phyloP scores from a whole-genome alignment of 2,797 vertebrate genomes.

The Malacoctenus gilli region DNA sequence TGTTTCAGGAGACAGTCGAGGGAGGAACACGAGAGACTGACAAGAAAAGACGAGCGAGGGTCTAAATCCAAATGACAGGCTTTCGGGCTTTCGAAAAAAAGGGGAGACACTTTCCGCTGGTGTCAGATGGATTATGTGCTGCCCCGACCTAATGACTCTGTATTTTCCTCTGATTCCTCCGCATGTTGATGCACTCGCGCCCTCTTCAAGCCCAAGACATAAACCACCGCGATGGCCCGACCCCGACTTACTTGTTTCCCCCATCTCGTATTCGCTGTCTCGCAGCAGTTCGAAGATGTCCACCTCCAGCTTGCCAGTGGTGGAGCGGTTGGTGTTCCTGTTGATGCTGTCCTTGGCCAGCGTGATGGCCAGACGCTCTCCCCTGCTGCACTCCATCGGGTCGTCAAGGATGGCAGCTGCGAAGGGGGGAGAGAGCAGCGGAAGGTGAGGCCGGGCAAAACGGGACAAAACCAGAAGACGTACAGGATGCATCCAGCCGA shows the following conservation, averaged over 20 bases:
- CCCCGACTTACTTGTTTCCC: constrained; percentile 93
- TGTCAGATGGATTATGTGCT: constrained; percentile 4
- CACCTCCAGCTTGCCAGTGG: constrained; percentile 94
- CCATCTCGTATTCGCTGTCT: constrained; percentile 98
- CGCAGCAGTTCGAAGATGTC: constrained; percentile 98
- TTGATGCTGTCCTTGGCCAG: constrained; percentile 98
- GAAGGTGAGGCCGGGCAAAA: too few species aligned
- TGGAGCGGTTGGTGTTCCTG: constrained; percentile 89
- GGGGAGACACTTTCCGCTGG: not conserved
- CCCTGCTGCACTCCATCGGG: constrained; percentile 99
- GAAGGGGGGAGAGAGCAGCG: constrained; percentile 5
- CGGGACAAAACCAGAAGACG: not conserved
- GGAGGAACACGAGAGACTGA: not conserved
- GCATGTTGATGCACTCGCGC: not conserved
- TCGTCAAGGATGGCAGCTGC: constrained; percentile 97
- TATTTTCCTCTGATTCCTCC: not conserved
- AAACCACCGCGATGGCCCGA: constrained; percentile 1
- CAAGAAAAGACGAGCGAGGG: constrained; percentile 18
- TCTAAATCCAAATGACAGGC: constrained; percentile 34
- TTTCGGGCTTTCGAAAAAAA: constrained; percentile 29
- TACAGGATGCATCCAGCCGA: constrained; percentile 10
- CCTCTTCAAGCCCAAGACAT: not conserved
- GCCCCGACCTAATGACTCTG: constrained; percentile 4
- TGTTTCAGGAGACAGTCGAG: constrained; percentile 32
- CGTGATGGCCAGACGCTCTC: constrained; percentile 97